A percentile compares a stretch with the other conserved stretches of the same genome.
phyloP scores from a whole-genome alignment of 30 jellyfish, hydroid and myxozoan species.

The Hydractinia symbiolongicarpus region DNA sequence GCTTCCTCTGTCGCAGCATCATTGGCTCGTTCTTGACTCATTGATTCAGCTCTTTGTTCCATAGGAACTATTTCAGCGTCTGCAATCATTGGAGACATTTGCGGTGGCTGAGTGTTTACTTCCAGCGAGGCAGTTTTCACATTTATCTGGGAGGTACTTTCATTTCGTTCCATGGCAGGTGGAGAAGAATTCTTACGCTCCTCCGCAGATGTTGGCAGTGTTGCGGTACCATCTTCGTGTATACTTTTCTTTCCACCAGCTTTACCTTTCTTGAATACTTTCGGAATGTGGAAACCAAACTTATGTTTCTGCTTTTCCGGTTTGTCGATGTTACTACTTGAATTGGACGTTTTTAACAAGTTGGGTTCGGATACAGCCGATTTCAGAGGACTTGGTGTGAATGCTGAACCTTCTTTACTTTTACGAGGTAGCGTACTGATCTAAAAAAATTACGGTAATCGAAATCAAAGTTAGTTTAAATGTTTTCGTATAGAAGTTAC shows the following conservation, averaged over 20 bases:
- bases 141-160: background rate
- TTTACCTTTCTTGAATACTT: conserved; percentile 27
- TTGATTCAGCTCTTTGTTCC: conserved; percentile 7
- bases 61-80: conserved; percentile 21
- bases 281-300: conserved; percentile 29
- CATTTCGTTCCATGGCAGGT: background rate
- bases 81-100: background rate
- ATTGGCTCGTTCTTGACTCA: conserved; percentile 16
- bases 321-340: conserved; percentile 11
- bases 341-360: background rate
- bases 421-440: background rate
- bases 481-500: no score
- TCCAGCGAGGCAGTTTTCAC: conserved; percentile 4
- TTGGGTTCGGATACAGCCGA: conserved; percentile 24
- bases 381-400: background rate
- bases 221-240: background rate
- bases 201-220: background rate
- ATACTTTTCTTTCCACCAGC: background rate
- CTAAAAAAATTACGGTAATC: background rate
- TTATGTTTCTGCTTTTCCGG: conserved; percentile 27
- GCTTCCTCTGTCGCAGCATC: conserved; percentile 48
- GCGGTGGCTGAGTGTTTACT: background rate
- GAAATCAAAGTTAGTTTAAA: no score
- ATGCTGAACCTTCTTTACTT: background rate
- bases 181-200: background rate